Evolutionary conservation across 2,113 vertebrate species (phyloP).

Genomic region (Strix aluco): DNA sequence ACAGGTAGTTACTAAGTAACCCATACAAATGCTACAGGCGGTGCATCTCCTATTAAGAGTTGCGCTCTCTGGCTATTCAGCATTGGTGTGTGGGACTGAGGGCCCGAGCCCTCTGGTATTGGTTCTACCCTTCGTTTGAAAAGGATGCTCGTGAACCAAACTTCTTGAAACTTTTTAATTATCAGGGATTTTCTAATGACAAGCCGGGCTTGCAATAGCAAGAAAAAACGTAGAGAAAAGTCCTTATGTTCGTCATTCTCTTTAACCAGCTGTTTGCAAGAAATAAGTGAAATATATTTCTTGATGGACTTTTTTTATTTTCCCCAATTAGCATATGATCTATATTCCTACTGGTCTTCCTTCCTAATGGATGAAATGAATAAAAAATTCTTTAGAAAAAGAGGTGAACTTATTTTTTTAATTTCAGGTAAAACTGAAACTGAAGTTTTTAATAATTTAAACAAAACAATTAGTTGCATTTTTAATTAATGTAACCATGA

Average conservation of each 20-base stretch:
- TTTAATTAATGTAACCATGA: background rate
- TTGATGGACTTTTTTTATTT: background rate
- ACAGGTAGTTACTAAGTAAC: constrained; percentile 52
- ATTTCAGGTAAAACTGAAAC: background rate
- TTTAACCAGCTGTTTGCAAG: background rate
- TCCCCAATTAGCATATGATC: background rate
- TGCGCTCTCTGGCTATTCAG: background rate
- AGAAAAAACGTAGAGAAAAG: background rate
- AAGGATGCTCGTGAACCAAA: background rate
- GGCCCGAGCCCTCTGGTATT: accelerated
- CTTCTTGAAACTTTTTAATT: background rate
- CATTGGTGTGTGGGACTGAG: background rate
- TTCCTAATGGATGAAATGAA: background rate
- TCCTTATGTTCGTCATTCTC: background rate
- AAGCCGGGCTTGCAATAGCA: background rate
- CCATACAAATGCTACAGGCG: background rate
- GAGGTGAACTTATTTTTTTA: background rate
- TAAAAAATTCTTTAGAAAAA: background rate
- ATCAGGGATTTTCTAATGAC: background rate
- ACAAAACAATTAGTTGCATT: background rate
- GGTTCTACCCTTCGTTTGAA: background rate
- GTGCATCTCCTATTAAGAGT: background rate
- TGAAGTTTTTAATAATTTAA: background rate
- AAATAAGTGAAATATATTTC: background rate
- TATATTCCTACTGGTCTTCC: background rate